Base-by-base conservation (phyloP, 2,797 vertebrate genomes). In the Poecile montanus region DNA sequence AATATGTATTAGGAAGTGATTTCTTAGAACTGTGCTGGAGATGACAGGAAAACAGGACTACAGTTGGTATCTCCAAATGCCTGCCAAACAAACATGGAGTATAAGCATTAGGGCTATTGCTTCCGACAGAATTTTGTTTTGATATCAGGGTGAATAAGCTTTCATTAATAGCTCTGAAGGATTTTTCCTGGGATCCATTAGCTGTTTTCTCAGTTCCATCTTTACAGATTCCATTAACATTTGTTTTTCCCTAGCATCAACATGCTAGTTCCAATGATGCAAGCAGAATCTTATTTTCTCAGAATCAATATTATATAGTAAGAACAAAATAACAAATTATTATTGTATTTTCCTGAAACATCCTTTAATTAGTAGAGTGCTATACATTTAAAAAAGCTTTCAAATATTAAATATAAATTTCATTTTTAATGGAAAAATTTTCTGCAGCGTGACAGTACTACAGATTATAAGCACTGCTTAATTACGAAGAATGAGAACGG, bases 381-480 rank as follows among this genome's bases (percentile, higher is more conserved):
- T 84, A n/a, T 84, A n/a, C 9, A 34, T 85, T 87, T 72, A 79
- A 76, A 42, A 81, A 89, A 40, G 21, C 54, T 88, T 93, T 74
- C 40, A 78, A 96, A 47, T 80, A 74, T 27, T 77, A 79, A 74
- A 40, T 40, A 40, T 83, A 2, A 7, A 30, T 74, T 70, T 61
- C 32, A 11, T 94, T 84, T 96, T 66, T 86, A 66, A 96, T 96
- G 92, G 81, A 94, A 96, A 96, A 91, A 48, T 70, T 34, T 70
- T 90, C 44, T 48, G 30, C 94, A 98, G 98, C 97, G 94, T 87
- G 98, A 99, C 17, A 94, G 93, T 29, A 96, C 97, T 90, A 98
- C 98, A 95, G 98, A 99, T 95, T 98, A 99, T 86, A 99, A 99
- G 54, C 99, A 99, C 96, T 99, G 99, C 96, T 98, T 99, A 97